These are phyloP conservation scores for Chrysogorgia sp. DNA, from an alignment of 92 coral and sea anemone genomes.

Conservation along the genomic window DNA sequence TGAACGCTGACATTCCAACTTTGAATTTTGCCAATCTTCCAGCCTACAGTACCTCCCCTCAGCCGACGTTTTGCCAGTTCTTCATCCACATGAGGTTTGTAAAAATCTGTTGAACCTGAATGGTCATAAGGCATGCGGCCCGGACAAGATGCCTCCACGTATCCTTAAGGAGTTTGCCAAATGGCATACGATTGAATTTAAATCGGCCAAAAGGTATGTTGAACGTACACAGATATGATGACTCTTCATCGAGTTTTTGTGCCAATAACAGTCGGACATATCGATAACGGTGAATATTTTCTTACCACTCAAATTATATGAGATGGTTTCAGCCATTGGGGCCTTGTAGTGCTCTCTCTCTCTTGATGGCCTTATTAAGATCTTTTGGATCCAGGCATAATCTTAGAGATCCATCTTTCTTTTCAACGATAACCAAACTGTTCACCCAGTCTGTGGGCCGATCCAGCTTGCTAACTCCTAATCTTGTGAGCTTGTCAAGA, in stretches of 20 bases:
- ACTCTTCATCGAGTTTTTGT: slow-evolving; percentile 56
- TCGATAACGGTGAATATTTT: slow-evolving; percentile 51
- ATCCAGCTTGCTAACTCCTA: slow-evolving; percentile 50
- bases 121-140: no score
- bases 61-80: no score
- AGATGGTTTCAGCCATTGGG: slow-evolving; percentile 57
- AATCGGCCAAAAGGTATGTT: slow-evolving; percentile 56
- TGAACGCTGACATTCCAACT: no score
- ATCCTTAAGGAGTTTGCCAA: no score
- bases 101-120: no score
- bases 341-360: slow-evolving; percentile 56
- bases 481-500: slow-evolving; percentile 35
- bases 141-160: no score
- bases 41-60: no score
- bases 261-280: slow-evolving; percentile 60
- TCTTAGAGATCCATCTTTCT: slow-evolving; percentile 52
- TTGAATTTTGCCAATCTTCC: no score
- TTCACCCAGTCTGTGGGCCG: slow-evolving; percentile 69
- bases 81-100: no score
- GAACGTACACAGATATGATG: slow-evolving; percentile 55
- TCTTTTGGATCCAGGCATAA: slow-evolving; percentile 66
- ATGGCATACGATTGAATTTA: slow-evolving; percentile 58
- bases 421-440: no score
- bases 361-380: slow-evolving; percentile 49
- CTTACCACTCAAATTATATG: slow-evolving; percentile 47